Conservation (phyloP, 2,113 vertebrate species). For the Oryzias woworae region DNA sequence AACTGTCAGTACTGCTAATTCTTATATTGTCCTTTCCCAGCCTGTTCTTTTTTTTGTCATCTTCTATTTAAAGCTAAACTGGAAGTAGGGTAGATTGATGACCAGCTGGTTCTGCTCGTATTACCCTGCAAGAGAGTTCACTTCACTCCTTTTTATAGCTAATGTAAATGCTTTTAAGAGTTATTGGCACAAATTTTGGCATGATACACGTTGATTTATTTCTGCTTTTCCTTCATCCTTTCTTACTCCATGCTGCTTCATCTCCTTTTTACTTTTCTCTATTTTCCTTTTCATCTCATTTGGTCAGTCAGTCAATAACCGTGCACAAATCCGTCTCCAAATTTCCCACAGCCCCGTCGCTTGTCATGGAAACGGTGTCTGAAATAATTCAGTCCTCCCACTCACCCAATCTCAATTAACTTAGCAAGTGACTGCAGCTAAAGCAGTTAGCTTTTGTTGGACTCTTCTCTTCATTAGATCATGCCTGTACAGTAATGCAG, state of each 20-base stretch:
- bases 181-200: too few species aligned
- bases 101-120: too few species aligned
- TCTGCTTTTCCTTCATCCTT: neutral
- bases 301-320: constrained; percentile 39
- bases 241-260: neutral
- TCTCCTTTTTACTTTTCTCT: neutral
- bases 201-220: neutral
- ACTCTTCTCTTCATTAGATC: neutral
- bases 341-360: constrained; percentile 29
- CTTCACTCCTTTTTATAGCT: too few species aligned
- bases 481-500: neutral
- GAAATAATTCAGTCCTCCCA: constrained; percentile 28
- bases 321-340: constrained; percentile 37
- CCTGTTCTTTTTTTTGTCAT: too few species aligned
- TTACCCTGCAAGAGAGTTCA: too few species aligned
- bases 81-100: too few species aligned
- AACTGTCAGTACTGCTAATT: too few species aligned
- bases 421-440: constrained; percentile 12
- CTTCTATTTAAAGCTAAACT: too few species aligned
- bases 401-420: constrained; percentile 31
- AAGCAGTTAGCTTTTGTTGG: constrained; percentile 32
- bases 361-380: constrained; percentile 19
- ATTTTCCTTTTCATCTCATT: constrained; percentile 24
- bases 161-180: too few species aligned
- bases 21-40: too few species aligned